phyloP scores from a whole-genome alignment of 2,797 vertebrate genomes.

The Synanceia verrucosa region DNA sequence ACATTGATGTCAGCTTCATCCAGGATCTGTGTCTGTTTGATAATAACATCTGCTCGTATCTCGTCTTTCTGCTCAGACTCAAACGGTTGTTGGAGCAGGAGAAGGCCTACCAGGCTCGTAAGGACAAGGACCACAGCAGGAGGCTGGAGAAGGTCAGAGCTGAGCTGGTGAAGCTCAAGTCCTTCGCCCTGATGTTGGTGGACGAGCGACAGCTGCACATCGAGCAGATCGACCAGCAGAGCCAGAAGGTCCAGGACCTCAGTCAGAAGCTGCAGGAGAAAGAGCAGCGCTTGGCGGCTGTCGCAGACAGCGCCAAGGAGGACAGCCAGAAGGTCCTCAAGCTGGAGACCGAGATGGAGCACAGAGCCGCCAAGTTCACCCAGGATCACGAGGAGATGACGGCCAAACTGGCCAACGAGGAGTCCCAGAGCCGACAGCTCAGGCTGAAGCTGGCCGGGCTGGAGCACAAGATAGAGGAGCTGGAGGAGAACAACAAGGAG shows the following conservation, averaged over 20 bases:
- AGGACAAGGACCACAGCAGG: constrained; percentile 91
- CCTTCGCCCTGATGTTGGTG: constrained; percentile 95
- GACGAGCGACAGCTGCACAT: constrained; percentile 95
- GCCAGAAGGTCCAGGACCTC: constrained; percentile 91
- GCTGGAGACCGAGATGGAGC: constrained; percentile 90
- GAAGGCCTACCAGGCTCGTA: constrained; percentile 91
- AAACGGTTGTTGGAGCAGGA: constrained; percentile 96
- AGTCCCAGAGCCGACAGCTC: constrained; percentile 90
- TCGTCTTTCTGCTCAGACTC: constrained; percentile 81
- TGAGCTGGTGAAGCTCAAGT: constrained; percentile 94
- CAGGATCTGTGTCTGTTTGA: neutral
- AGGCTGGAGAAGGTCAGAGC: constrained; percentile 89
- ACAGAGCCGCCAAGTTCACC: constrained; percentile 81
- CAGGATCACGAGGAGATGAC: constrained; percentile 93
- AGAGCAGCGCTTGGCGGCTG: constrained; percentile 84
- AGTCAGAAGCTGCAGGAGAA: constrained; percentile 89
- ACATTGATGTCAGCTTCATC: too few relatives aligned
- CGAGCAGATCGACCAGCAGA: constrained; percentile 92
- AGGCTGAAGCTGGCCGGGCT: constrained; percentile 87
- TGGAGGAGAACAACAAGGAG: constrained; percentile 89
- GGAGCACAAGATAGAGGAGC: constrained; percentile 87
- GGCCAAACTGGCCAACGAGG: constrained; percentile 86
- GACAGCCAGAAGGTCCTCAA: constrained; percentile 89
- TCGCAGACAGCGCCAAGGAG: constrained; percentile 83
- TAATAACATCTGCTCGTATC: neutral